phyloP scores from a whole-genome alignment of 2,797 vertebrate genomes.

The Siniperca scherzeri region DNA sequence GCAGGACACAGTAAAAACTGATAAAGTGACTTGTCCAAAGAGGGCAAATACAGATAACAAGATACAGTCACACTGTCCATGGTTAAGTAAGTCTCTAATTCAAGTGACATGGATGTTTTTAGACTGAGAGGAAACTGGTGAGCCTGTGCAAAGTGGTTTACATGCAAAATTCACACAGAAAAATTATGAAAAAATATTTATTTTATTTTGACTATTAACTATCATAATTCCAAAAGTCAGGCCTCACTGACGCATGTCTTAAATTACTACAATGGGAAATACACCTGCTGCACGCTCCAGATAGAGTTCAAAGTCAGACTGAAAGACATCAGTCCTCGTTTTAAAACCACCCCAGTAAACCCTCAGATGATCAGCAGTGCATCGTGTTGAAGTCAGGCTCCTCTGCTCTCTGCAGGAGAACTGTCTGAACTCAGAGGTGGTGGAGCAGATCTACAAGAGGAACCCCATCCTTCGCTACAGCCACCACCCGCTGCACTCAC shows the following conservation, averaged over 20 bases:
- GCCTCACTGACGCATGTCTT: not conserved
- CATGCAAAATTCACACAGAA: not conserved
- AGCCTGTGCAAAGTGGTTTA: not conserved
- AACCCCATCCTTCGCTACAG: conserved; percentile 98
- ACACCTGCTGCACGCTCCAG: not conserved
- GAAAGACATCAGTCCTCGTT: not conserved
- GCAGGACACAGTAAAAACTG: not conserved
- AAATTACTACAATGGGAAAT: not conserved
- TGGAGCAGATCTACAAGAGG: conserved; percentile 97
- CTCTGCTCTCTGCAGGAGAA: conserved; percentile 89
- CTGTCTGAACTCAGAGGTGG: conserved; percentile 94
- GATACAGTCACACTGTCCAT: not conserved
- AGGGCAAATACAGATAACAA: not conserved
- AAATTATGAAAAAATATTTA: too few species aligned
- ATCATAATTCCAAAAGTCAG: not conserved
- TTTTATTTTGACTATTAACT: not conserved
- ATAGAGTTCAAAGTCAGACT: not conserved
- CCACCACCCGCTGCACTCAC: conserved; percentile 93
- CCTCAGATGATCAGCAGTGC: not conserved
- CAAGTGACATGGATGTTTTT: too few species aligned
- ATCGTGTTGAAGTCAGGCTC: fast-evolving
- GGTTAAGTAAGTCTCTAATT: too few species aligned
- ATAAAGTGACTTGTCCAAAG: too few species aligned
- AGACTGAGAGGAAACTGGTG: not conserved
- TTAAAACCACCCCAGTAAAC: not conserved